phyloP scores from a whole-genome alignment of 1,140 invertebrate genomes.

The Aethina tumida region DNA sequence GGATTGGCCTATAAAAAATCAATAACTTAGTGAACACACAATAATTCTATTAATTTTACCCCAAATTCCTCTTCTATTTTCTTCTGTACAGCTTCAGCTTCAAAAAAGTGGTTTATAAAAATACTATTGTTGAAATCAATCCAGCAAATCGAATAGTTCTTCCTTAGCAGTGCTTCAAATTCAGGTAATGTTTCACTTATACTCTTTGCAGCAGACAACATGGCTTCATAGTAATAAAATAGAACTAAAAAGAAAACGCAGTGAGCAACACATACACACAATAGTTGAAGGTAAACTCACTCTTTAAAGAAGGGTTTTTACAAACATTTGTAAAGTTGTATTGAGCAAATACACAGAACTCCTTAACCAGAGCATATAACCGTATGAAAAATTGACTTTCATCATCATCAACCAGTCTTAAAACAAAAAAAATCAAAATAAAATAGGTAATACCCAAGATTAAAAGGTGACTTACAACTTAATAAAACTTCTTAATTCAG shows the following conservation, averaged over 20 bases:
- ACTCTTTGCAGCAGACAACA: slow-evolving; percentile 24
- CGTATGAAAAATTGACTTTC: slow-evolving; percentile 25
- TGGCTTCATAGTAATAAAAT: slow-evolving; percentile 26
- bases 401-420: slow-evolving; percentile 15
- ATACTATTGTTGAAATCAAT: slow-evolving; percentile 27
- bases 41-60: slow-evolving; percentile 8
- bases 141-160: slow-evolving; percentile 25
- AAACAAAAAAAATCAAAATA: slow-evolving; percentile 12
- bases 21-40: slow-evolving; percentile 7
- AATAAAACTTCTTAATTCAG: slow-evolving; percentile 23
- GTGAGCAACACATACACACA: slow-evolving; percentile 4
- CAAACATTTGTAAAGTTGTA: slow-evolving; percentile 19
- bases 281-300: slow-evolving; percentile 6
- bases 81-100: slow-evolving; percentile 20
- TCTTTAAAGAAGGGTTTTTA: slow-evolving; percentile 12
- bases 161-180: slow-evolving; percentile 24
- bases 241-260: slow-evolving; percentile 19
- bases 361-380: slow-evolving; percentile 22
- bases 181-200: slow-evolving; percentile 22
- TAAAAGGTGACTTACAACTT: slow-evolving; percentile 13
- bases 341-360: slow-evolving; percentile 25
- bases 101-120: slow-evolving; percentile 27
- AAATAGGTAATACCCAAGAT: slow-evolving; percentile 2
- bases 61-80: slow-evolving; percentile 16
- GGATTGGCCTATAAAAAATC: slow-evolving; percentile 14